These are phyloP conservation scores for Gavialis gangeticus DNA, from an alignment of 2,113 vertebrate species.

Conservation along the genomic window DNA sequence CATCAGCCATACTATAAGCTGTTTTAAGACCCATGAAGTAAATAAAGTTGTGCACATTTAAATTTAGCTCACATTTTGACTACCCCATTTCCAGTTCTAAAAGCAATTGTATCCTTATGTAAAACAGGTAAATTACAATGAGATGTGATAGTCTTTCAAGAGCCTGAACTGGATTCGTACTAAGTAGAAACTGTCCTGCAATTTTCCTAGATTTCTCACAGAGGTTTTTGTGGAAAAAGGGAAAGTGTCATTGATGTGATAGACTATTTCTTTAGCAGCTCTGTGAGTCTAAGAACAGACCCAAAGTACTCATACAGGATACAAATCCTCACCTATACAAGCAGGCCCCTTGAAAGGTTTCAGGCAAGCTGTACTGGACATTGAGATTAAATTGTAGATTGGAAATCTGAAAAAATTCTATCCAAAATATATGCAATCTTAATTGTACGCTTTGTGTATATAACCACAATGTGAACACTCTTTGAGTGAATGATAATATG, in stretches of 20 bases:
- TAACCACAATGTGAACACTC: not conserved
- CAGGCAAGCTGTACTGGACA: not conserved
- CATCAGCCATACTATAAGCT: not conserved
- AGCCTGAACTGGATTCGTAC: not conserved
- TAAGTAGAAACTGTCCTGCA: not conserved
- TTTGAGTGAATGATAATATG: not conserved
- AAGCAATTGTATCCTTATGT: not conserved
- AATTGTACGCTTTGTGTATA: not conserved
- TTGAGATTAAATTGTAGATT: not conserved
- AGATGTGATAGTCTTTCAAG: not conserved
- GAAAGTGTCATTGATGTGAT: not conserved
- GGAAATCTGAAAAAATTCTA: not conserved
- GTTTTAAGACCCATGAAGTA: not conserved
- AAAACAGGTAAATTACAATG: not conserved
- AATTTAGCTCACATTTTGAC: rapidly evolving
- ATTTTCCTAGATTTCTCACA: not conserved
- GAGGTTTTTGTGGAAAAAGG: not conserved
- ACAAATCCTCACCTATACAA: not conserved
- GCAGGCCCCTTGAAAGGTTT: not conserved
- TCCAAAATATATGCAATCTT: not conserved
- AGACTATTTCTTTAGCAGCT: not conserved
- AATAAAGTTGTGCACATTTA: not conserved
- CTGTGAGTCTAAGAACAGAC: not conserved
- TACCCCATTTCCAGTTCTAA: not conserved
- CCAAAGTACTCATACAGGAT: not conserved